Percentiles rank a stretch among this genome's conserved stretches.
These are phyloP conservation scores for Dorcus hopei DNA, from an alignment of 2,888 invertebrate species.

Conservation along the genomic window DNA sequence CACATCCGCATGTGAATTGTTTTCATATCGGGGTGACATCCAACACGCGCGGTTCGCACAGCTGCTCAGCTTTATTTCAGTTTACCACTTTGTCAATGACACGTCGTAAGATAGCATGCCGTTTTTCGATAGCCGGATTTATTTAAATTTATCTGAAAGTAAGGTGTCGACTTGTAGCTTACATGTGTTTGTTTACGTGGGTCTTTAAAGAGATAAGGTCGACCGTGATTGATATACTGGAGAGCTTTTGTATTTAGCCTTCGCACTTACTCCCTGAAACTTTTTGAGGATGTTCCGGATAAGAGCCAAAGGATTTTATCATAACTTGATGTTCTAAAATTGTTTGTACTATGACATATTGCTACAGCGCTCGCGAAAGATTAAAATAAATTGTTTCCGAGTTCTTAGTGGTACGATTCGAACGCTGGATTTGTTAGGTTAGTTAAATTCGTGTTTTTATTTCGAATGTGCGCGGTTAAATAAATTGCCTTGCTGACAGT, in stretches of 20 bases:
- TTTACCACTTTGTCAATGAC: conserved; percentile 46
- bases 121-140: conserved; percentile 39
- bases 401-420: too few relatives aligned
- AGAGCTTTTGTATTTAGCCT: conserved; percentile 4
- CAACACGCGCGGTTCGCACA: conserved; percentile 37
- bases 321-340: not conserved
- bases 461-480: too few relatives aligned
- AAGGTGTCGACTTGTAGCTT: conserved; percentile 47
- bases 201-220: conserved; percentile 43
- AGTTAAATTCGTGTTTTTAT: too few relatives aligned
- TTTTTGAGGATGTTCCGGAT: conserved; percentile 1
- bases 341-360: too few relatives aligned
- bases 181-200: conserved; percentile 46
- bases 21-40: conserved; percentile 40
- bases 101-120: conserved; percentile 38
- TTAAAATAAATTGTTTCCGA: too few relatives aligned
- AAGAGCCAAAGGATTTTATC: not conserved
- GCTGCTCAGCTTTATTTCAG: conserved; percentile 46
- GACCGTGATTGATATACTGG: conserved; percentile 42
- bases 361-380: too few relatives aligned
- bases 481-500: too few relatives aligned
- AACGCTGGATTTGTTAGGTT: too few relatives aligned
- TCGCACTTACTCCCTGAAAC: not conserved
- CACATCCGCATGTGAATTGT: conserved; percentile 34
- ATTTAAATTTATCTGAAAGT: conserved; percentile 43